Base-by-base conservation (phyloP, 2,113 vertebrate genomes). In the Atrichornis clamosus region DNA sequence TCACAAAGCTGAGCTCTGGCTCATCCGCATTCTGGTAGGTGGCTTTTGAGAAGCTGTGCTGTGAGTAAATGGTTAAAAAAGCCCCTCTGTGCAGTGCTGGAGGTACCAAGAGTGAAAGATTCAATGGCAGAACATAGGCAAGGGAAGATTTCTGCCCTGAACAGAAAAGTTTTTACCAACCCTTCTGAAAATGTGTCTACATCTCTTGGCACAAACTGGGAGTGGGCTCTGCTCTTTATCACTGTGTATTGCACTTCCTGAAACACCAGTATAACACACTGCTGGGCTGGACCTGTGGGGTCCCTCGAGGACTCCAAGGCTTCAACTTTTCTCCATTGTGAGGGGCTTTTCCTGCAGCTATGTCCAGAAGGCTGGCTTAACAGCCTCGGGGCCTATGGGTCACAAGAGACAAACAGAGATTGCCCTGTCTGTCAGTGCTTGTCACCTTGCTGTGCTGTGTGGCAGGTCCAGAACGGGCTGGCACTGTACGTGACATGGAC, bases 381-480 rank as follows among this genome's bases (percentile, higher is more conserved):
- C 50, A 74, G 24, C 19, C 11, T 3, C 0, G 1, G 23, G 52
- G 50, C 4, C 20, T 42, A 9, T 0, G 2, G 28, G 18, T 68
- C 49, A n/a, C 21, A 28, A 14, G 35, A 50, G 39, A 7, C 35
- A 24, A 23, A 3, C 3, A 26, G 26, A 6, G 37, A 22, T 47
- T 10, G 1, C 20, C 5, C 17, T 21, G 22, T 46, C 62, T 64
- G 28, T 49, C 41, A 5, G 22, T 26, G 11, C 13, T 17, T 64
- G 22, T 70, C 65, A n/a, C 4, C 28, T 90, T 37, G 11, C 65
- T 88, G 49, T 95, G 53, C 37, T 87, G 9, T 0, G 0, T 86
- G 79, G 20, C 84, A 99, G 98, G 98, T 98, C 30, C 99, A 99
- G 95, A 99, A 99, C 4, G 98, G 98, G 65, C 94, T 99, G 95